Percentiles rank a stretch among this genome's conserved stretches.
These are phyloP conservation scores for Dendrolimus houi DNA, from an alignment of 2,888 invertebrate genomes.

Conservation along the genomic window DNA sequence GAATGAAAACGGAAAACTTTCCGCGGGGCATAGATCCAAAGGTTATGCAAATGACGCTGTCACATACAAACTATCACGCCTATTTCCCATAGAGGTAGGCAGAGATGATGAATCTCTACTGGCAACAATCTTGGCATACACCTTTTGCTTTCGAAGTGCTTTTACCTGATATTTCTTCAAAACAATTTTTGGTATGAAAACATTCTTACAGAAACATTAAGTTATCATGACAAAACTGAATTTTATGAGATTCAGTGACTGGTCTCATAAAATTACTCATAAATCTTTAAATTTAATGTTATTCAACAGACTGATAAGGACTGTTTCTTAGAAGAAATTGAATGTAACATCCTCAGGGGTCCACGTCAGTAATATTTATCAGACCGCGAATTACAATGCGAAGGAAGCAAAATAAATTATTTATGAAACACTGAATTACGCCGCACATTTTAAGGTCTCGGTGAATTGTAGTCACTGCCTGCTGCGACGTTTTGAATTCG, in stretches of 20 bases:
- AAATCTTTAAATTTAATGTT: slow-evolving; percentile 25
- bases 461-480: slow-evolving; percentile 1
- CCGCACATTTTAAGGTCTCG: slow-evolving; percentile 16
- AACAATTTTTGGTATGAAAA: too few species aligned
- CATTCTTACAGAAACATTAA: too few species aligned
- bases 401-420: slow-evolving; percentile 41
- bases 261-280: slow-evolving; percentile 8
- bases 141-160: too few species aligned
- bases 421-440: slow-evolving; percentile 29
- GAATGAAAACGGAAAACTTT: too few species aligned
- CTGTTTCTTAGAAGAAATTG: slow-evolving; percentile 33
- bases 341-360: slow-evolving; percentile 27
- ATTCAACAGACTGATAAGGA: slow-evolving; percentile 29
- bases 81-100: too few species aligned
- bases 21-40: too few species aligned
- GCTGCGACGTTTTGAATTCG: neutral
- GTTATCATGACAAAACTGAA: neutral
- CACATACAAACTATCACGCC: too few species aligned
- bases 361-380: slow-evolving; percentile 31
- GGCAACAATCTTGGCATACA: too few species aligned
- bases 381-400: slow-evolving; percentile 36
- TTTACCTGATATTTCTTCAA: too few species aligned
- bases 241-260: neutral
- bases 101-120: too few species aligned
- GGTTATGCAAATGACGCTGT: too few species aligned